phyloP scores from a whole-genome alignment of 1,140 invertebrate genomes.

The Trichomalopsis sarcophagae region DNA sequence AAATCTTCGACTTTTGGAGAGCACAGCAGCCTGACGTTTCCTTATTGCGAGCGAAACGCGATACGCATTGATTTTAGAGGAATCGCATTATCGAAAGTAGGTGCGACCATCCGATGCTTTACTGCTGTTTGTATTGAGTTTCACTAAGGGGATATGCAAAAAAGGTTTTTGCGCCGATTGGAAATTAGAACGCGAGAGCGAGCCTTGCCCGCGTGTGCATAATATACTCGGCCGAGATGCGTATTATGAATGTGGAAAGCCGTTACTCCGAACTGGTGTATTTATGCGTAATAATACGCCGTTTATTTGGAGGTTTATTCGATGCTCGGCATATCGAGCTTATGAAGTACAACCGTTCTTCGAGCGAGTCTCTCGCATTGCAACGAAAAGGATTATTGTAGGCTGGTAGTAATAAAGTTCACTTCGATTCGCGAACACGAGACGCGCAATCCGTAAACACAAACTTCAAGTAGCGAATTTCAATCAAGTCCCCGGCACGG shows the following conservation, averaged over 20 bases:
- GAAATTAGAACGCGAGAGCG: slow-evolving; percentile 19
- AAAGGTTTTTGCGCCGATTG: neutral
- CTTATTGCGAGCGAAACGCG: neutral
- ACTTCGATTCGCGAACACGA: neutral
- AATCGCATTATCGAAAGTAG: neutral
- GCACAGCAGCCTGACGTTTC: neutral
- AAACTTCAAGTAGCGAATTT: neutral
- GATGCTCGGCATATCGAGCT: neutral
- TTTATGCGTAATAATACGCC: neutral
- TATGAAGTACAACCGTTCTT: neutral
- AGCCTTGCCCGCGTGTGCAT: no score
- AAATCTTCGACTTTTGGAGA: neutral
- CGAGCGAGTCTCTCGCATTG: neutral
- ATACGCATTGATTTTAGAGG: neutral
- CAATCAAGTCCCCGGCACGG: neutral
- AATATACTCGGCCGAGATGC: neutral
- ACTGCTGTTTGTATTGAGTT: slow-evolving; percentile 23
- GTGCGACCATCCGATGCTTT: neutral
- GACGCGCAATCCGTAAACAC: neutral
- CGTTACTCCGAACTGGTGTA: slow-evolving; percentile 1
- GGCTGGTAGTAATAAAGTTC: neutral
- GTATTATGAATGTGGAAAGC: slow-evolving; percentile 5
- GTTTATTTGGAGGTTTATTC: neutral
- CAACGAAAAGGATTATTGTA: no score
- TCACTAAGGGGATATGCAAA: slow-evolving; percentile 6